A percentile compares a stretch with the other conserved stretches of the same genome.
Conservation (phyloP, 2,797 vertebrate species). For the Linurgus olivaceus region DNA sequence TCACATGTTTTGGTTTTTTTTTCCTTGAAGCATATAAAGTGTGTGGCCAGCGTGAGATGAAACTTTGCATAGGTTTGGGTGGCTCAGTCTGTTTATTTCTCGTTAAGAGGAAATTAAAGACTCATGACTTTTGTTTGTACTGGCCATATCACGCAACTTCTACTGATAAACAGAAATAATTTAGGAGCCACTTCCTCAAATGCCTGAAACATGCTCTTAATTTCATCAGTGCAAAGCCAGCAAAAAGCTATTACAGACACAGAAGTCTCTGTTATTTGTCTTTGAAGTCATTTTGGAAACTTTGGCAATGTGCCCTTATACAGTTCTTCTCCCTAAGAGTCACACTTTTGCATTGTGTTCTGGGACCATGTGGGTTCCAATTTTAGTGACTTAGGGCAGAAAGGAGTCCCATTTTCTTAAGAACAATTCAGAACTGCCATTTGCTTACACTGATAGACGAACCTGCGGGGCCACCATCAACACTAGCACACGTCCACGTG, state of each 20-base stretch:
- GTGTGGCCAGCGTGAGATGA: background rate
- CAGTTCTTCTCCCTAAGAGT: slow-evolving; percentile 8
- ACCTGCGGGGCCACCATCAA: background rate
- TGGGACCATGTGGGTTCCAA: background rate
- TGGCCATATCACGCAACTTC: background rate
- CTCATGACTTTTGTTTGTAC: slow-evolving; percentile 32
- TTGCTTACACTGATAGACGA: background rate
- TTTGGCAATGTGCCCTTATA: background rate
- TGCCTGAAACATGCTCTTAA: background rate
- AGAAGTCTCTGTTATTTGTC: background rate
- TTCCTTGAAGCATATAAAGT: background rate
- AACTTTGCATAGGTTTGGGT: background rate
- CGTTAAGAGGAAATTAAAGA: background rate
- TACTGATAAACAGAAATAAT: slow-evolving; percentile 30
- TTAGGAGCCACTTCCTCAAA: slow-evolving; percentile 44
- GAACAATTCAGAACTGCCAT: background rate
- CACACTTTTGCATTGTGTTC: slow-evolving; percentile 1
- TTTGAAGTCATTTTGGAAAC: slow-evolving; percentile 2
- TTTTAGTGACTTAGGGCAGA: background rate
- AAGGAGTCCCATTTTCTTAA: background rate
- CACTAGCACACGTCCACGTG: fast-evolving
- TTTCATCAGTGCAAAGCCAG: background rate
- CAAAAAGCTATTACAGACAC: background rate
- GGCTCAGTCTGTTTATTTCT: background rate
- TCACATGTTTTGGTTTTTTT: background rate